Evolutionary conservation across 2,797 vertebrate species (phyloP).

Genomic region (Enteromius unitaeniatus): DNA sequence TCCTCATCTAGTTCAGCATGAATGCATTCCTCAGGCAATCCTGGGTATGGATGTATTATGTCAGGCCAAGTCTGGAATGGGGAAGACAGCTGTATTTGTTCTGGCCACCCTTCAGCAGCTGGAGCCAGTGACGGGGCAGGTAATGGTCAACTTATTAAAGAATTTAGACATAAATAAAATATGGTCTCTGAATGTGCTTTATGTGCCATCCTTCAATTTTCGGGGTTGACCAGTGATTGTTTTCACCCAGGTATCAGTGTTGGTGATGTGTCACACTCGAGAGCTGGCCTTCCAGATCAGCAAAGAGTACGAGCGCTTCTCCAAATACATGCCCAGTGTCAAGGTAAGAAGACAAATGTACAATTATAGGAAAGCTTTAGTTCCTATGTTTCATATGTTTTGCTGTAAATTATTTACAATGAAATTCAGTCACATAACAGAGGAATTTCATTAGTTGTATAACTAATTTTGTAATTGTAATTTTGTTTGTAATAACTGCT

Average conservation of each 20-base stretch:
- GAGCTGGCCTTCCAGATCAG: constrained; percentile 87
- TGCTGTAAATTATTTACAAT: no score
- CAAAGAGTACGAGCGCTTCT: constrained; percentile 86
- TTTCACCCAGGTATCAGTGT: constrained; percentile 77
- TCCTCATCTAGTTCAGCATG: constrained; percentile 79
- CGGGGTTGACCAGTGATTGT: not conserved
- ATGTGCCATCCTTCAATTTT: not conserved
- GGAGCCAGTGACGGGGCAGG: constrained; percentile 85
- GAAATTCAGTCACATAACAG: no score
- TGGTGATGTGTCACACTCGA: constrained; percentile 86
- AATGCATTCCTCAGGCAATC: constrained; percentile 87
- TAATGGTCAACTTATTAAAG: constrained; percentile 49
- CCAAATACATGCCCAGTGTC: constrained; percentile 84
- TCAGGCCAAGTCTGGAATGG: constrained; percentile 88
- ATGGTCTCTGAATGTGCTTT: not conserved
- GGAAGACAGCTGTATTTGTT: constrained; percentile 86
- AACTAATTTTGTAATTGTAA: no score
- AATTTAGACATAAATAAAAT: not conserved
- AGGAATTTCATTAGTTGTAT: not conserved
- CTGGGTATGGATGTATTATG: constrained; percentile 87
- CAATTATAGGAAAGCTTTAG: not conserved
- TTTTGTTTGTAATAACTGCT: no score
- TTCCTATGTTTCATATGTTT: not conserved
- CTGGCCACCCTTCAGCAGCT: constrained; percentile 84
- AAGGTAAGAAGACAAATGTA: constrained; percentile 70